These are phyloP conservation scores for Beris morrisii DNA, from an alignment of 2,888 invertebrate species.

Conservation along the genomic window DNA sequence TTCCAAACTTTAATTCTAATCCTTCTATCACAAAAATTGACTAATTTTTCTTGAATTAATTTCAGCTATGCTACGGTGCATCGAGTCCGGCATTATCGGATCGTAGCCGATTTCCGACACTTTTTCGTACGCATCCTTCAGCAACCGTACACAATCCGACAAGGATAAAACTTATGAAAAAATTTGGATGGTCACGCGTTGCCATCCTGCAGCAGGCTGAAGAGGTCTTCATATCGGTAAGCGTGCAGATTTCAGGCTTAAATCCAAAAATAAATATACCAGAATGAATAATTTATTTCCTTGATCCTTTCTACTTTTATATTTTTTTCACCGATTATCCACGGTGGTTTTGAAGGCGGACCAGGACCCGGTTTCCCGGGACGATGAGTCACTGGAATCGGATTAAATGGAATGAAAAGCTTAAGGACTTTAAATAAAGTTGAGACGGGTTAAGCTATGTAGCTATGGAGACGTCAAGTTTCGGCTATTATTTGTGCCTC, in stretches of 20 bases:
- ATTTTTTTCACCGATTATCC: too few species aligned
- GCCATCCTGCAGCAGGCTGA: constrained; percentile 98
- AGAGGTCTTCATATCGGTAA: constrained; percentile 93
- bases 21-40: too few species aligned
- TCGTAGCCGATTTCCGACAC: constrained; percentile 93
- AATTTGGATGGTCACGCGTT: constrained; percentile 96
- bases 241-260: constrained; percentile 43
- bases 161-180: constrained; percentile 92
- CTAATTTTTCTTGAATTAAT: constrained; percentile 35
- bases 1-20: too few species aligned
- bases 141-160: constrained; percentile 99
- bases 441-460: too few species aligned
- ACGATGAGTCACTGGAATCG: too few species aligned
- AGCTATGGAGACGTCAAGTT: too few species aligned
- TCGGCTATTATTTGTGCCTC: too few species aligned
- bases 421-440: too few species aligned
- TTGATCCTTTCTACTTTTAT: too few species aligned
- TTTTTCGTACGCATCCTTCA: constrained; percentile 98
- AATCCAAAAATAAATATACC: constrained; percentile 1
- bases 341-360: too few species aligned
- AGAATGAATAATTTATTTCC: not conserved
- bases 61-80: constrained; percentile 96
- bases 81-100: constrained; percentile 98
- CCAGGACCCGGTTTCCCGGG: too few species aligned
- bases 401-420: too few species aligned